These are phyloP conservation scores for Ceriagrion tenellum DNA, from an alignment of 2,888 invertebrate genomes.

Conservation along the genomic window DNA sequence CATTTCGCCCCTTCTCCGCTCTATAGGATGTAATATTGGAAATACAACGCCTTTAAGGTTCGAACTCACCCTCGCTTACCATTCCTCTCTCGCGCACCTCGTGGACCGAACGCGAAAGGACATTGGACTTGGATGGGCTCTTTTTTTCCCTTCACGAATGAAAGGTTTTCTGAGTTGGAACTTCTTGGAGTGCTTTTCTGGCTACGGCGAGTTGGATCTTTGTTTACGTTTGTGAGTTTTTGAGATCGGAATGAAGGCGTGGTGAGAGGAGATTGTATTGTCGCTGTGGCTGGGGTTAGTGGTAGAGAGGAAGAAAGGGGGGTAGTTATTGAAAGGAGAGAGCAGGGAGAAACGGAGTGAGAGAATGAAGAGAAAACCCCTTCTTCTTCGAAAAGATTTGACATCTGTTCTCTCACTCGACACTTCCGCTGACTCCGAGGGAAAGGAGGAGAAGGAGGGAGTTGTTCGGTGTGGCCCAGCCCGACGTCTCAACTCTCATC, in stretches of 20 bases:
- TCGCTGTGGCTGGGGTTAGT: too few relatives aligned
- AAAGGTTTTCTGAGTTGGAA: constrained; percentile 3
- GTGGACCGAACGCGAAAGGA: background rate
- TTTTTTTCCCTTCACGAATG: constrained; percentile 43
- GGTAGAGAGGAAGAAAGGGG: too few relatives aligned
- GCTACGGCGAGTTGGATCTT: constrained; percentile 12
- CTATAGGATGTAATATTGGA: background rate
- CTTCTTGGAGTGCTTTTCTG: constrained; percentile 40
- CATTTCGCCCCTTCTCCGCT: background rate
- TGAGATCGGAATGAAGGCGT: background rate
- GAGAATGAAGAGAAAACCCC: background rate
- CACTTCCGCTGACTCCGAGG: constrained; percentile 44
- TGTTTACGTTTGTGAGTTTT: constrained; percentile 45
- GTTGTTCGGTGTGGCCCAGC: background rate
- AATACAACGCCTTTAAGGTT: background rate
- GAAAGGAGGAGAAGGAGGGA: background rate
- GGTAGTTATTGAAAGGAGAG: background rate
- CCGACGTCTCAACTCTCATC: too few relatives aligned
- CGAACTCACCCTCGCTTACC: background rate
- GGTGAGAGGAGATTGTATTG: background rate
- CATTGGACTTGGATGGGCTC: background rate
- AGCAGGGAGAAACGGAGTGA: background rate
- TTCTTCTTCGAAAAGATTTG: constrained; percentile 45
- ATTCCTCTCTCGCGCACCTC: too few relatives aligned
- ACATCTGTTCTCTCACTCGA: constrained; percentile 42